Evolutionary conservation across 1,140 invertebrate species (phyloP).

Genomic region (Hylyphantes graminicola): DNA sequence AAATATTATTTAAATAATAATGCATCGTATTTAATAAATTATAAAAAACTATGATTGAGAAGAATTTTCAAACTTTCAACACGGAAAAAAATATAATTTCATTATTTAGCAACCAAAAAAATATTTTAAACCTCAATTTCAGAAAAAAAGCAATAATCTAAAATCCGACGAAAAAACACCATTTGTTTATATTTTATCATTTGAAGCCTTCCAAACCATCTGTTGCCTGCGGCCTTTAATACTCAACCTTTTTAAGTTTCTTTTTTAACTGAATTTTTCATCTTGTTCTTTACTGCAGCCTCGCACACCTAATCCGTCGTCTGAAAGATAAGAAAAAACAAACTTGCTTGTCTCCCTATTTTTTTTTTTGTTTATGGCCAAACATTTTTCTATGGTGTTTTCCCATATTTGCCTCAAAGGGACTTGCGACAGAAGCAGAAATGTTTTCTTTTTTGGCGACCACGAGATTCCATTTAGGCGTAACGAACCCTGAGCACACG

Average conservation of each 20-base stretch:
- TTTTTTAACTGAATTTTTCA: background rate
- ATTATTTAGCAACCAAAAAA: too few species aligned
- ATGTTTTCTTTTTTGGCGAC: too few species aligned
- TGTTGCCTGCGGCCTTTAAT: conserved; percentile 22
- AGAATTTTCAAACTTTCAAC: too few species aligned
- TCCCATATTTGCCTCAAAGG: conserved; percentile 9
- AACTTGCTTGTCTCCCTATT: conserved; percentile 1
- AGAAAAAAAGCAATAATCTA: background rate
- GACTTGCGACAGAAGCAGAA: conserved; percentile 11
- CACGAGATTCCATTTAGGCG: background rate
- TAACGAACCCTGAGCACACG: conserved; percentile 32
- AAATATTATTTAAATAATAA: too few species aligned
- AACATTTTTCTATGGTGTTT: conserved; percentile 5
- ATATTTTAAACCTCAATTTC: background rate
- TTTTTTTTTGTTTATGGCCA: conserved; percentile 23
- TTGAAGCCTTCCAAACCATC: conserved; percentile 10
- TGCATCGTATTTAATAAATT: too few species aligned
- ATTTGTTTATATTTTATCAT: conserved; percentile 16
- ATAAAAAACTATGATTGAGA: too few species aligned
- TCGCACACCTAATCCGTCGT: too few species aligned
- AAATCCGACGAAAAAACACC: too few species aligned
- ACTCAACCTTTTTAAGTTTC: background rate
- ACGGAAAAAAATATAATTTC: too few species aligned
- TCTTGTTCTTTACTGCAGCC: background rate
- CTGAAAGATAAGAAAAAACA: conserved; percentile 23